Evolutionary conservation across 2,797 vertebrate genomes (phyloP), one percentile per base, ranked within the genome.

Genomic region (Crocodylus rhombifer): DNA sequence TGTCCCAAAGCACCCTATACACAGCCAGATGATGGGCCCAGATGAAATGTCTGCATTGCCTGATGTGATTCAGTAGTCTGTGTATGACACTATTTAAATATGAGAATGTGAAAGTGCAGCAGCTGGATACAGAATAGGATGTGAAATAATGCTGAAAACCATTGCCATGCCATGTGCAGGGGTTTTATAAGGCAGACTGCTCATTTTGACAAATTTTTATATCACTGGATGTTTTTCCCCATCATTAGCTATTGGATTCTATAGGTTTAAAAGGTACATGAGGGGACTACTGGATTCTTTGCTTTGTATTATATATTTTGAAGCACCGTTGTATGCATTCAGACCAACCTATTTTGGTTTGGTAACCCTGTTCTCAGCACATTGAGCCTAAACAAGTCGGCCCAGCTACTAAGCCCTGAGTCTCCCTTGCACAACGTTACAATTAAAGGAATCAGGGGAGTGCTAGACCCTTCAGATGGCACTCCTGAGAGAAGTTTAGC

Each of bases 401-500:
- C 95, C 56, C 28, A 85, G 33, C 57, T 77, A 84, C 56, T 74
- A 92, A 95, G 80, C 2, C 23, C 26, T 84, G 55, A 79, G 21
- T 79, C 15, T 87, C 90, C 82, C 78, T 82, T 73, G 60, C n/a
- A 84, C 11, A 87, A 0, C 80, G 17, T 90, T 86, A 86, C 96
- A 96, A 93, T 75, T 62, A 1, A 92, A 93, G 84, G 93, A 95
- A 96, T 81, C n/a, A 88, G 57, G 94, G 75, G 69, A 91, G 33
- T 71, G 25, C 61, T 94, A 61, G 33, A 88, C 97, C 79, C 89
- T 91, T 74, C 90, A 36, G 84, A 87, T 67, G 64, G 86, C 51
- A 65, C 84, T 97, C 86, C 81, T 87, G 91, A 96, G 79, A 92
- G 74, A 92, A 96, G 92, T 82, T 96, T 95, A 96, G 86, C 42